Percentiles rank a stretch among this genome's conserved stretches.
phyloP scores from a whole-genome alignment of 2,113 vertebrate genomes.

The Mastomys coucha region DNA sequence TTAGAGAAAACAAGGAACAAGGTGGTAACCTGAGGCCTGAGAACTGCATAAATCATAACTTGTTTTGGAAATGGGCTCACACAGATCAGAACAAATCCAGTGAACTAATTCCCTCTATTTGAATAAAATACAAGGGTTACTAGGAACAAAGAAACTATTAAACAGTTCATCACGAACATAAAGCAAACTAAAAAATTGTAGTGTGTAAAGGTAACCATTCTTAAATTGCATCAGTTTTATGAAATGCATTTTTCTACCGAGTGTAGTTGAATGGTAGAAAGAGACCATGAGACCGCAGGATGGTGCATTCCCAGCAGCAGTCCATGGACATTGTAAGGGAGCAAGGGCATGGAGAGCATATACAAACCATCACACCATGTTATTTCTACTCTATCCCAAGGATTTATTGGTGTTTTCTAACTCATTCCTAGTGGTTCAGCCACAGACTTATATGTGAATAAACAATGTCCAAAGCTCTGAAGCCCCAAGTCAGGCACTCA shows the following conservation, averaged over 20 bases:
- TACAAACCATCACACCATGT: too few relatives aligned
- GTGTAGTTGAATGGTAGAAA: neutral
- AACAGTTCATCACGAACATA: neutral
- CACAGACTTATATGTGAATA: neutral
- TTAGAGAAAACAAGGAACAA: neutral
- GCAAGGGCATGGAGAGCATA: too few relatives aligned
- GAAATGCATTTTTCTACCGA: neutral
- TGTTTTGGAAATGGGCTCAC: neutral
- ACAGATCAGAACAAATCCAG: neutral
- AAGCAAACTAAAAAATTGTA: neutral
- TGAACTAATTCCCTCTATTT: neutral
- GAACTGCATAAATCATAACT: neutral
- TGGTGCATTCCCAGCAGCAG: neutral
- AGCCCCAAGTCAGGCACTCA: conserved; percentile 70
- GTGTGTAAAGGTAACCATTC: neutral
- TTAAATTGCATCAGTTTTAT: neutral
- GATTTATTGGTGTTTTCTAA: neutral
- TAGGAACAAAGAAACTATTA: neutral
- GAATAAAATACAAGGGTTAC: neutral
- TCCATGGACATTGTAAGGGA: neutral
- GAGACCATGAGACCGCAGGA: neutral
- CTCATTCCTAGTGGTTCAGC: neutral
- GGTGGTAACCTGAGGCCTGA: neutral
- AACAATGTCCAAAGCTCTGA: conserved; percentile 47
- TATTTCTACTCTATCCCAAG: neutral